Evolutionary conservation across 2,888 invertebrate genomes (phyloP).

Genomic region (Ochropacha duplaris): DNA sequence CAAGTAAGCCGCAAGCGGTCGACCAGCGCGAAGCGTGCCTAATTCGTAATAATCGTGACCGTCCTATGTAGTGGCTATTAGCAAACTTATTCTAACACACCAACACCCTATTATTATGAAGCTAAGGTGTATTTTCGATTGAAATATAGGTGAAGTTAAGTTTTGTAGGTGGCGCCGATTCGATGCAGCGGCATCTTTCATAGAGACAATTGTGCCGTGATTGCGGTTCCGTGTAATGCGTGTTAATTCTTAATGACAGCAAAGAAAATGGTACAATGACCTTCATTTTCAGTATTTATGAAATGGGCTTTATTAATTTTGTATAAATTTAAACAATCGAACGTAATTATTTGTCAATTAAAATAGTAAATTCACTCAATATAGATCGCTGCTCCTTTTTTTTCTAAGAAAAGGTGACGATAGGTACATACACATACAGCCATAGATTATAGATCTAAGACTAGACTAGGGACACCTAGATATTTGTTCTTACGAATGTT

Average conservation of each 20-base stretch:
- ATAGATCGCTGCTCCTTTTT: too few relatives aligned
- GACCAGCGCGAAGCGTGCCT: slow-evolving; percentile 41
- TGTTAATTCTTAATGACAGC: slow-evolving; percentile 26
- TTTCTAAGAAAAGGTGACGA: too few relatives aligned
- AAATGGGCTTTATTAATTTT: too few relatives aligned
- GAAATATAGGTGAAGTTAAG: background rate
- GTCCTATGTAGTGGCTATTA: slow-evolving; percentile 37
- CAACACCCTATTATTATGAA: slow-evolving; percentile 6
- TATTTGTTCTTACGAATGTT: too few relatives aligned
- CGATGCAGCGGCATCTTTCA: slow-evolving; percentile 45
- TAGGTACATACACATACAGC: too few relatives aligned
- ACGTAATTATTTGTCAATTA: too few relatives aligned
- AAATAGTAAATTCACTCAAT: too few relatives aligned
- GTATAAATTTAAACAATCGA: too few relatives aligned
- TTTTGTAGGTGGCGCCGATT: slow-evolving; percentile 33
- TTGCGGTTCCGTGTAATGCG: slow-evolving; percentile 43
- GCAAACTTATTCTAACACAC: slow-evolving; percentile 11
- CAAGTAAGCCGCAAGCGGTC: slow-evolving; percentile 21
- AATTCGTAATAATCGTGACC: slow-evolving; percentile 65
- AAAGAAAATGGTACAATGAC: slow-evolving; percentile 7
- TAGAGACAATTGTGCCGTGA: slow-evolving; percentile 51
- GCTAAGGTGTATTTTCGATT: slow-evolving; percentile 8
- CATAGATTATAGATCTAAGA: too few relatives aligned
- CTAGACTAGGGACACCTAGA: too few relatives aligned
- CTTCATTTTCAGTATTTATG: background rate